These are phyloP conservation scores for Hylaea fasciaria DNA, from an alignment of 2,888 invertebrate species.

Conservation along the genomic window DNA sequence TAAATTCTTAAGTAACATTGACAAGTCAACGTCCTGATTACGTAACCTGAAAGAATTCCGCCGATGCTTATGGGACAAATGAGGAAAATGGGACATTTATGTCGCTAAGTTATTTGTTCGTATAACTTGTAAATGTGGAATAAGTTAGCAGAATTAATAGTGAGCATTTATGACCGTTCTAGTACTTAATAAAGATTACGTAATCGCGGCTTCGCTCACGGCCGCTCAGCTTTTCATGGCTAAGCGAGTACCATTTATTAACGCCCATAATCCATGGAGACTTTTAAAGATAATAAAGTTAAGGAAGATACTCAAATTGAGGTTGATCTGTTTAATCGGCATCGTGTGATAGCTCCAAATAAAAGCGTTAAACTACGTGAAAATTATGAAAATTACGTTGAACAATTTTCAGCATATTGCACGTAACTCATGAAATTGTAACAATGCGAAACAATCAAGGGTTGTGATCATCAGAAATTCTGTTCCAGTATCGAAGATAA, in stretches of 20 bases:
- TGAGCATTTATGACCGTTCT: constrained; percentile 38
- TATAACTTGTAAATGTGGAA: constrained; percentile 21
- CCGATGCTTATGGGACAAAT: constrained; percentile 13
- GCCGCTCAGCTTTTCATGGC: constrained; percentile 33
- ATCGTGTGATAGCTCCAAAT: neutral
- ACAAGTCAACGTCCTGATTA: constrained; percentile 40
- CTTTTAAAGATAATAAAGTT: constrained; percentile 33
- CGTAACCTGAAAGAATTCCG: constrained; percentile 31
- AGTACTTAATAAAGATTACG: constrained; percentile 50
- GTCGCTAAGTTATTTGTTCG: constrained; percentile 12
- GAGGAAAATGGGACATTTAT: constrained; percentile 22
- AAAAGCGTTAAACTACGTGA: no score
- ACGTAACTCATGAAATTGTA: no score
- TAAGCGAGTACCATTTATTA: constrained; percentile 31
- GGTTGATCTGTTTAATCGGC: neutral
- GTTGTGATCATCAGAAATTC: constrained; percentile 10
- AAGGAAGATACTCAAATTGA: constrained; percentile 1
- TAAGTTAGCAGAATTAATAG: constrained; percentile 40
- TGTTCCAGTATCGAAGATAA: constrained; percentile 24
- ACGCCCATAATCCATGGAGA: constrained; percentile 29
- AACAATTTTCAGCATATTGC: no score
- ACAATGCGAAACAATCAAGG: constrained; percentile 10
- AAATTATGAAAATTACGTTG: no score
- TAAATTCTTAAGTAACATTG: constrained; percentile 21
- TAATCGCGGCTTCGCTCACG: constrained; percentile 47